Conservation (phyloP, 2,888 invertebrate genomes). For the Pollenia amentaria region DNA sequence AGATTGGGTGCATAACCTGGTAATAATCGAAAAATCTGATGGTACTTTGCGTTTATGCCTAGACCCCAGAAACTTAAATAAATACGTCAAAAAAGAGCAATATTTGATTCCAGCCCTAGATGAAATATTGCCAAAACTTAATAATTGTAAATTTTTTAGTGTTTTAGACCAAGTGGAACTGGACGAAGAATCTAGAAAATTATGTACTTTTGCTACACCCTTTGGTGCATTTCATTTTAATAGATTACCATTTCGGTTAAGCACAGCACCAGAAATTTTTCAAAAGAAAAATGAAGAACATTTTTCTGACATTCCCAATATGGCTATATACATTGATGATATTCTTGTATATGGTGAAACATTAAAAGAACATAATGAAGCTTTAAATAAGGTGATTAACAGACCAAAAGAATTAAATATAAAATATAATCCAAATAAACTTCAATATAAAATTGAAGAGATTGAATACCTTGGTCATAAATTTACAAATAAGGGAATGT, state of each 20-base stretch:
- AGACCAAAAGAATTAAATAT: too few species aligned
- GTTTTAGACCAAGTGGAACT: constrained; percentile 30
- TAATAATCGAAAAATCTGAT: constrained; percentile 28
- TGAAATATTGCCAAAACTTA: neutral
- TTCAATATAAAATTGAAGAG: too few species aligned
- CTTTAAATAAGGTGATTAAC: too few species aligned
- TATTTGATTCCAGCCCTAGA: neutral
- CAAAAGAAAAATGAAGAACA: constrained; percentile 35
- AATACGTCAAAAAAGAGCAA: constrained; percentile 20
- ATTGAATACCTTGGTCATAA: too few species aligned
- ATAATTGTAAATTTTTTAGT: neutral
- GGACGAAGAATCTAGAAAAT: constrained; percentile 24
- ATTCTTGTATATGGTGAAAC: too few species aligned
- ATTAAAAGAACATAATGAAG: too few species aligned
- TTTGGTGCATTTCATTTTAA: neutral
- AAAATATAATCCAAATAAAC: too few species aligned
- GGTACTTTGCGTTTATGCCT: neutral
- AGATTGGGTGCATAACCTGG: constrained; percentile 17
- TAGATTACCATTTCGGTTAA: constrained; percentile 17
- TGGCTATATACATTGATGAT: neutral
- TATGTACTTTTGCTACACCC: constrained; percentile 12
- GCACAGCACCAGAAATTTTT: constrained; percentile 33
- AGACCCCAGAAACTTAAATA: neutral
- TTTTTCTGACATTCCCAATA: constrained; percentile 23
- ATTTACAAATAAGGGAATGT: too few species aligned